phyloP scores from a whole-genome alignment of 2,888 invertebrate species.

The Tipula confusa region DNA sequence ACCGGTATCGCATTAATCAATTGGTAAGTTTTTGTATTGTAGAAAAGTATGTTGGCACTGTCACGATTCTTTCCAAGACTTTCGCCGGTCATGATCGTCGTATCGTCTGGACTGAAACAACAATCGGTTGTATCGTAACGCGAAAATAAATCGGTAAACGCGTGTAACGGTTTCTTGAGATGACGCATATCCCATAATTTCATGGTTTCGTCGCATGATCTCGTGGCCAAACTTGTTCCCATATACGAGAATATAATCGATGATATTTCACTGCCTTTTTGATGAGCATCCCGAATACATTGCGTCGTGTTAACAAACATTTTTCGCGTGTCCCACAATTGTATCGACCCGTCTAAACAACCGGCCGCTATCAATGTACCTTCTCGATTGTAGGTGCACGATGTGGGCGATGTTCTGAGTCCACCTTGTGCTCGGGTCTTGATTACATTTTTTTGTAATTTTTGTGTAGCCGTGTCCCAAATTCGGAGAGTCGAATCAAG shows the following conservation, averaged over 20 bases:
- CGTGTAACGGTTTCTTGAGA: constrained; percentile 72
- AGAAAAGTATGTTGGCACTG: constrained; percentile 71
- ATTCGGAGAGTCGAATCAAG: constrained; percentile 89
- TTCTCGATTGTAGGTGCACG: constrained; percentile 79
- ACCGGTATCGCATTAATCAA: constrained; percentile 70
- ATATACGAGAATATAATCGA: constrained; percentile 86
- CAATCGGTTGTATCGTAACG: constrained; percentile 80
- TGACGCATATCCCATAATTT: constrained; percentile 91
- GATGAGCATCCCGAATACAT: constrained; percentile 74
- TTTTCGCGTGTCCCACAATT: constrained; percentile 94
- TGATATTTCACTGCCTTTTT: constrained; percentile 72
- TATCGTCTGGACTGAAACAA: constrained; percentile 81
- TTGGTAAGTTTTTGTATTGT: constrained; percentile 71
- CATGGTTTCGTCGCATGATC: constrained; percentile 87
- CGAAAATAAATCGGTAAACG: constrained; percentile 67
- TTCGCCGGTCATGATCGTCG: constrained; percentile 80
- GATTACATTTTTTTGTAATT: constrained; percentile 75
- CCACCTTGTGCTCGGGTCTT: constrained; percentile 86
- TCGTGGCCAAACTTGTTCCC: constrained; percentile 69
- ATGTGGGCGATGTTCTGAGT: constrained; percentile 76
- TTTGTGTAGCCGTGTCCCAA: constrained; percentile 80
- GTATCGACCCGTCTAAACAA: constrained; percentile 91
- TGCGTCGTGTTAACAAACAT: constrained; percentile 83
- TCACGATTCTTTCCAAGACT: constrained; percentile 65
- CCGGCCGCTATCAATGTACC: constrained; percentile 86